Base-by-base conservation (phyloP, 2,888 invertebrate genomes). In the Torymus tubicola region DNA sequence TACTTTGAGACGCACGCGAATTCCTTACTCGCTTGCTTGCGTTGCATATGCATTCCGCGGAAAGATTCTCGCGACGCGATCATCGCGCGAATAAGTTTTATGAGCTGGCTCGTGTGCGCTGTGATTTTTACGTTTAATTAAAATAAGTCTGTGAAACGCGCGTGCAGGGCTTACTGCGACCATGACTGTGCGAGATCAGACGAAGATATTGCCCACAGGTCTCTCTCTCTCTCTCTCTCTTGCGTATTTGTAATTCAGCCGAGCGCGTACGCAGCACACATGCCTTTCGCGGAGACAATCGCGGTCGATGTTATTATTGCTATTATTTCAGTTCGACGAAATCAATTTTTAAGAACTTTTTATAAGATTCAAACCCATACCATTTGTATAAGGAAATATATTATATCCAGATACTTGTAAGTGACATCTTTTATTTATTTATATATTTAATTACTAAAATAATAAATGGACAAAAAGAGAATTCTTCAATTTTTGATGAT, bases 41-140 rank as follows among this genome's bases (percentile, higher is more conserved):
- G 14, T 1, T 24, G 61, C 77, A 64, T 70, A 70, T 77, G 64
- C 70, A 65, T 64, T 70, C 70, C 64, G 16, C 16, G 14, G 21
- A 24, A n/a, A 78, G 71, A 78, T 78, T 52, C 5, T 31, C 61
- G 12, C 18, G 10, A 61, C 16, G 42, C 60, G 72, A 72, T 72
- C 55, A 68, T 73, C 60, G 21, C 42, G 18, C 24, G 10, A 76
- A 76, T 76, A 76, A 70, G 55, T 57, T 24, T 18, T 5, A 42
- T 42, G 42, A 42, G n/a, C 50, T 21, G 21, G 21, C 21, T 21
- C 58, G 14, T 13, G 55, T 2, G 21, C 10, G 12, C 42, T 42
- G 42, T 5, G 13, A 52, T 78, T 69, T 79, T 69, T 74, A 63
- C 63, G 21, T 64, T 58, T 74, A 74, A 79, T 79, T 73, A 79